Evolutionary conservation across 2,888 invertebrate genomes (phyloP).

Genomic region (Stenchaetothrips biformis): DNA sequence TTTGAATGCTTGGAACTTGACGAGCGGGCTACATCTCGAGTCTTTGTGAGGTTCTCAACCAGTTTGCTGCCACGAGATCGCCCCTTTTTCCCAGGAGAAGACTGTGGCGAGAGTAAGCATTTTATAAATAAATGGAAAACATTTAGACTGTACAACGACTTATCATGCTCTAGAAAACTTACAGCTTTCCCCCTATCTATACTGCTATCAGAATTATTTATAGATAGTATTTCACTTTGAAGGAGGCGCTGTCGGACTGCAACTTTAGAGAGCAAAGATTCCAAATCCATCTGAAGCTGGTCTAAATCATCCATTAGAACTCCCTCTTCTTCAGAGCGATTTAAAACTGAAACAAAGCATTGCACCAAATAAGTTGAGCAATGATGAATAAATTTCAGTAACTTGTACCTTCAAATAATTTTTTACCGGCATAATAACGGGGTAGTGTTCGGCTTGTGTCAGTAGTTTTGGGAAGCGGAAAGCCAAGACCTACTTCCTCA

Average conservation of each 20-base stretch:
- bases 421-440: conserved; percentile 49
- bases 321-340: neutral
- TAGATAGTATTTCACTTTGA: neutral
- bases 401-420: neutral
- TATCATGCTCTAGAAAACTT: conserved; percentile 7
- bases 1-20: conserved; percentile 8
- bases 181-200: conserved; percentile 5
- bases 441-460: conserved; percentile 65
- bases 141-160: neutral
- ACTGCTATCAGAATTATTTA: neutral
- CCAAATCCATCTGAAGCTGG: conserved; percentile 13
- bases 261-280: conserved; percentile 10
- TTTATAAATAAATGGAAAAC: neutral
- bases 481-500: conserved; percentile 40
- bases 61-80: conserved; percentile 53
- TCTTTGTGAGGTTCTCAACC: conserved; percentile 1
- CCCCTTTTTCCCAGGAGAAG: conserved; percentile 55
- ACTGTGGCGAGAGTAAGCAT: neutral
- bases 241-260: conserved; percentile 2
- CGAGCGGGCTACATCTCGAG: neutral
- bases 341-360: neutral
- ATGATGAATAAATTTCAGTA: neutral
- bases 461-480: conserved; percentile 63
- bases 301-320: conserved; percentile 9
- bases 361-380: neutral